Percentiles rank a stretch among this genome's conserved stretches.
These are phyloP conservation scores for Ashinkailepas kermadecensis DNA, from an alignment of 2,888 invertebrate species.

Conservation along the genomic window DNA sequence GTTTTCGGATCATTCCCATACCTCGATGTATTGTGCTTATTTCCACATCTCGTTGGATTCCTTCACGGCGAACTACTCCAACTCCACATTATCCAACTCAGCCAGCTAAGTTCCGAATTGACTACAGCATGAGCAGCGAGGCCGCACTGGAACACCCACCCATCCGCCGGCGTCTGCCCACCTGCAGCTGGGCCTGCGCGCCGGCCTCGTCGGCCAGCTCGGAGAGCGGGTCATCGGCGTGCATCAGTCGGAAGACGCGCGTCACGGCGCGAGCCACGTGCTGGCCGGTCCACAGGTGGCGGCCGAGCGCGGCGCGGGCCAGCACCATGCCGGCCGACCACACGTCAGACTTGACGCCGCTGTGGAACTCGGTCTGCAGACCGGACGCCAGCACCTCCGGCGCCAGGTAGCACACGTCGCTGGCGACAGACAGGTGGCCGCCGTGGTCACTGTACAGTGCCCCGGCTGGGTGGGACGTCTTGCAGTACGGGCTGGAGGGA, in stretches of 20 bases:
- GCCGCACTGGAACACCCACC: too few relatives aligned
- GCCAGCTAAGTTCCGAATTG: too few relatives aligned
- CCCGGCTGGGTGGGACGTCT: too few relatives aligned
- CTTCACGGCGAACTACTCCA: too few relatives aligned
- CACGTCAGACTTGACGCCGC: constrained; percentile 66
- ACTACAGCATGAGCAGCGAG: too few relatives aligned
- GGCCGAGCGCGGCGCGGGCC: constrained; percentile 64
- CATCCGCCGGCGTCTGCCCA: not conserved
- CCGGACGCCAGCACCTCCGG: constrained; percentile 40
- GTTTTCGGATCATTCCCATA: too few relatives aligned
- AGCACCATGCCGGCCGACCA: constrained; percentile 92
- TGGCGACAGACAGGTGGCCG: constrained; percentile 29
- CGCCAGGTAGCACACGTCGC: constrained; percentile 40
- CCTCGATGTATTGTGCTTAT: too few relatives aligned
- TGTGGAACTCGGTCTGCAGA: constrained; percentile 7
- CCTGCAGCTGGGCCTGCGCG: constrained; percentile 21
- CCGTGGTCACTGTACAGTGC: too few relatives aligned
- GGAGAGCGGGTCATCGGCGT: constrained; percentile 51
- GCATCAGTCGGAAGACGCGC: constrained; percentile 60
- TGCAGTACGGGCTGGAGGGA: too few relatives aligned
- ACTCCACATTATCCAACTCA: too few relatives aligned
- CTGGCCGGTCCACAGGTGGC: constrained; percentile 61
- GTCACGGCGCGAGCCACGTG: constrained; percentile 66
- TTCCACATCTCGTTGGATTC: too few relatives aligned
- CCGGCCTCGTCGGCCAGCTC: constrained; percentile 62